A percentile compares a stretch with the other conserved stretches of the same genome.
These are phyloP conservation scores for Anguilla megastoma DNA, from an alignment of 2,797 vertebrate species.

Conservation along the genomic window DNA sequence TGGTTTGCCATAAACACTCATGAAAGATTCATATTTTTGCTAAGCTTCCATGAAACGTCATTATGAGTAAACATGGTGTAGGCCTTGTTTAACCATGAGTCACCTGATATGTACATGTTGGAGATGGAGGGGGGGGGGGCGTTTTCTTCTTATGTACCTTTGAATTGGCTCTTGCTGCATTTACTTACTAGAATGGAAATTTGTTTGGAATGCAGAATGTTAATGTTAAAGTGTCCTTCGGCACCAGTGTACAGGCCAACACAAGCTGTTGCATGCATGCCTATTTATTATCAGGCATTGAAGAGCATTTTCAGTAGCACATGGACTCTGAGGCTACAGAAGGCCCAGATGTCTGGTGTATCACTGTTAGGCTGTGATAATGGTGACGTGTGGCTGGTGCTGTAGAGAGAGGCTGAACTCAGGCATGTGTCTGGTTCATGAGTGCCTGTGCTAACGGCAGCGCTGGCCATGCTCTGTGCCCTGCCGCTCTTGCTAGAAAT, in stretches of 20 bases:
- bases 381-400: not conserved
- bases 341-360: constrained; percentile 2
- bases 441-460: not conserved
- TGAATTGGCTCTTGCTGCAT: constrained; percentile 10
- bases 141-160: not conserved
- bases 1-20: constrained; percentile 8
- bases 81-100: constrained; percentile 10
- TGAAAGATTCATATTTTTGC: constrained; percentile 20
- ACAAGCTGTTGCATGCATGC: not conserved
- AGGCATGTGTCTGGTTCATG: not conserved
- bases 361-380: not conserved
- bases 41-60: constrained; percentile 32
- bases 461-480: not conserved
- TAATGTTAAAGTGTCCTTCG: constrained; percentile 16
- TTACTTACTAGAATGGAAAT: constrained; percentile 26
- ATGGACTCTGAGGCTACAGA: not conserved
- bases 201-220: not conserved
- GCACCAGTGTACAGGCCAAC: not conserved
- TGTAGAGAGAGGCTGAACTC: not conserved
- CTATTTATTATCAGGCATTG: not conserved
- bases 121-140: constrained; percentile 3
- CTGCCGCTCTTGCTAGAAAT: not conserved
- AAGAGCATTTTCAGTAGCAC: not conserved
- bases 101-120: constrained; percentile 20
- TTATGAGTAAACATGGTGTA: constrained; percentile 28